These are phyloP conservation scores for Campoplex capitator DNA, from an alignment of 2,888 invertebrate species.

Conservation along the genomic window DNA sequence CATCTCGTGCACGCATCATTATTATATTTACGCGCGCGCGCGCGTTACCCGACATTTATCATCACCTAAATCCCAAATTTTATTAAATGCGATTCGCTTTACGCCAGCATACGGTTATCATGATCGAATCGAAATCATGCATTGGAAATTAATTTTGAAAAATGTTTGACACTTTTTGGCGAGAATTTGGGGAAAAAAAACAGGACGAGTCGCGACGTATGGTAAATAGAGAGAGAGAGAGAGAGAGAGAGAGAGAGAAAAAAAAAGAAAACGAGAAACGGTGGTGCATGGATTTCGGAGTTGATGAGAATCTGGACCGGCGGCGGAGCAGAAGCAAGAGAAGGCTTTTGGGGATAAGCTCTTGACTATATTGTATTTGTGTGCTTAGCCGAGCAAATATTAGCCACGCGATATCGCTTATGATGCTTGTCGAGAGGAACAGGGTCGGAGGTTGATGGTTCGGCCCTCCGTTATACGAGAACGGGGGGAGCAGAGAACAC, in stretches of 20 bases:
- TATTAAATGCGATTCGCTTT: not conserved
- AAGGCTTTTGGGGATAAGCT: conserved; percentile 74
- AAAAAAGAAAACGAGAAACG: not conserved
- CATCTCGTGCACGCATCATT: not conserved
- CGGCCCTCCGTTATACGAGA: conserved; percentile 16
- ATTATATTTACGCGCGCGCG: not conserved
- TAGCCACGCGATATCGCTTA: conserved; percentile 84
- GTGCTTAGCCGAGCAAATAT: conserved; percentile 83
- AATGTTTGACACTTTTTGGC: no score
- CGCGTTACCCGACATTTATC: not conserved
- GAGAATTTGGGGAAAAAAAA: no score
- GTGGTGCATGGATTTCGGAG: not conserved
- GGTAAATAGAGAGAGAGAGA: no score
- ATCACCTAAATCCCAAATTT: not conserved
- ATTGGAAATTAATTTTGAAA: no score
- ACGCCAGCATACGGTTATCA: not conserved
- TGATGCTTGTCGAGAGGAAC: conserved; percentile 81
- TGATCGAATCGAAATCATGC: not conserved
- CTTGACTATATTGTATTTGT: conserved; percentile 82
- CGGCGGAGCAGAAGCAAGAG: not conserved
- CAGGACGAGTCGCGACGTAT: no score
- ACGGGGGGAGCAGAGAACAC: not conserved
- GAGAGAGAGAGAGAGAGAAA: not conserved
- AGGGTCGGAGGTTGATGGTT: conserved; percentile 70
- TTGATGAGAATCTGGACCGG: conserved; percentile 17